These are phyloP conservation scores for Lasioglossum oenotherae DNA, from an alignment of 2,888 invertebrate genomes.

Conservation along the genomic window DNA sequence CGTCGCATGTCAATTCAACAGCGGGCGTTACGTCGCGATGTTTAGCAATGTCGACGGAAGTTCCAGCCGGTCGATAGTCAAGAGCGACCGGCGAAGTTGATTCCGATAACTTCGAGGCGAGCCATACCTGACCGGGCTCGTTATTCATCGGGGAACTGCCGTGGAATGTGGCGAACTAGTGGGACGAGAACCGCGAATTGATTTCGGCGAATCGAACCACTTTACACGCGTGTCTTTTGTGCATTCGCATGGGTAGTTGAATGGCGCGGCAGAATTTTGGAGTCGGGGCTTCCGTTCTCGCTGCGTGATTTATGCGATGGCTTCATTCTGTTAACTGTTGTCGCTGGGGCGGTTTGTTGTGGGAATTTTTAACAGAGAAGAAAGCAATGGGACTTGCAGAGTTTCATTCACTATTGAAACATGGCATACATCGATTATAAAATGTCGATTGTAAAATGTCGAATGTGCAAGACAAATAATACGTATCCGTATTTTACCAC, in stretches of 20 bases:
- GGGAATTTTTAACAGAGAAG: neutral
- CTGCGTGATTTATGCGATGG: neutral
- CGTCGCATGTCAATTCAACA: constrained; percentile 43
- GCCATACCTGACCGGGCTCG: constrained; percentile 18
- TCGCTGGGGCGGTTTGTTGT: neutral
- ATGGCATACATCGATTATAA: neutral
- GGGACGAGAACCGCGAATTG: constrained; percentile 30
- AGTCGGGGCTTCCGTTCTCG: neutral
- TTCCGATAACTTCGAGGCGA: constrained; percentile 21
- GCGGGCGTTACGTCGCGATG: constrained; percentile 23
- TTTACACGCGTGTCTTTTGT: neutral
- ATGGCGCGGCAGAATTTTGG: neutral
- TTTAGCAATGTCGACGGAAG: constrained; percentile 34
- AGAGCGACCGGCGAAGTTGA: constrained; percentile 6
- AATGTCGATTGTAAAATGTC: neutral
- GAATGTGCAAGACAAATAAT: neutral
- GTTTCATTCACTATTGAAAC: neutral
- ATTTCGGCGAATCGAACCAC: constrained; percentile 29
- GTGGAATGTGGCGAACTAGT: neutral
- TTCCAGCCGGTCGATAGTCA: constrained; percentile 37
- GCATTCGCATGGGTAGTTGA: neutral
- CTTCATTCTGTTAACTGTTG: neutral
- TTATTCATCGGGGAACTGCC: constrained; percentile 32
- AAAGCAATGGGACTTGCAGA: neutral
- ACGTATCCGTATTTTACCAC: neutral